Percentiles rank a stretch among this genome's conserved stretches.
These are phyloP conservation scores for Neopelma chrysocephalum DNA, from an alignment of 2,797 vertebrate species.

Conservation along the genomic window DNA sequence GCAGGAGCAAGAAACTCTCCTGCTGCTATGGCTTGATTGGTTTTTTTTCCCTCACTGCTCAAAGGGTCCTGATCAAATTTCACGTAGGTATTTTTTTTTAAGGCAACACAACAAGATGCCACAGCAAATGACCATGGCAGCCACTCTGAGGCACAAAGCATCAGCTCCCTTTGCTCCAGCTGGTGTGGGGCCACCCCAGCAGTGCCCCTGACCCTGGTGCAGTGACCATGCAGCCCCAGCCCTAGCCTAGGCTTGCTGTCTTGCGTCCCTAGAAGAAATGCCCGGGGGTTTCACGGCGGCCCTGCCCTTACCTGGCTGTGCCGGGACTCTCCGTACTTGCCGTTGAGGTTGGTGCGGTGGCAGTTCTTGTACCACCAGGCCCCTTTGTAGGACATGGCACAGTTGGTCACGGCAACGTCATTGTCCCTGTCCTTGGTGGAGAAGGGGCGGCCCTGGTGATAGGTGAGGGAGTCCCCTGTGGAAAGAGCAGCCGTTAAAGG, in stretches of 20 bases:
- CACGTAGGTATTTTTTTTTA: background rate
- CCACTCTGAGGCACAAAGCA: background rate
- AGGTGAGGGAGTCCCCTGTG: slow-evolving; percentile 94
- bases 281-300: background rate
- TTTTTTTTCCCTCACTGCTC: background rate
- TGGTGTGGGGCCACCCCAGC: background rate
- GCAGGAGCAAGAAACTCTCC: background rate
- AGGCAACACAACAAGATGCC: background rate
- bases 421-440: slow-evolving; percentile 98
- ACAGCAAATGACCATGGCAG: background rate
- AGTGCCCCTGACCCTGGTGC: background rate
- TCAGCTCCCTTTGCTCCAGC: background rate
- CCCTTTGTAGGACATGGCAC: slow-evolving; percentile 97
- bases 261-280: background rate
- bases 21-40: background rate
- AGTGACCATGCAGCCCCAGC: background rate
- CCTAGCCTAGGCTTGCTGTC: background rate
- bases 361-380: slow-evolving; percentile 99
- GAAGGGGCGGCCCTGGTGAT: slow-evolving; percentile 97
- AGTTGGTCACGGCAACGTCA: slow-evolving; percentile 97
- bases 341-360: slow-evolving; percentile 97
- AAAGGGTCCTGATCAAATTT: background rate
- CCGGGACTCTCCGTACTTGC: slow-evolving; percentile 96
- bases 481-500: background rate
- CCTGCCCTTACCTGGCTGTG: slow-evolving; percentile 91